Evolutionary conservation across 2,113 vertebrate genomes (phyloP).

Genomic region (Orientallactaga bullata): DNA sequence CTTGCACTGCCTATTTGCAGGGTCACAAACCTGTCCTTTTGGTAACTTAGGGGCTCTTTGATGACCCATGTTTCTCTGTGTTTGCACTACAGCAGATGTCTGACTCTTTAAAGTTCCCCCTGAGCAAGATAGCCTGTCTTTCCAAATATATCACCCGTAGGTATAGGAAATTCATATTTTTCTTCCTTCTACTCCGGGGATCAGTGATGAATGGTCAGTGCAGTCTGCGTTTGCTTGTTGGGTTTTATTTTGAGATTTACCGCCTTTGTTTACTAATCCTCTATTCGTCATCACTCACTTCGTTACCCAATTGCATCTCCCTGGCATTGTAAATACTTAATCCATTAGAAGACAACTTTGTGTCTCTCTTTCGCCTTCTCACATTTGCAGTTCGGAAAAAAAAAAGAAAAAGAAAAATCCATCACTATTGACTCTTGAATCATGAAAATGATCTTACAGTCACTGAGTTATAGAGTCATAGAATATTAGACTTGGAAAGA

Average conservation of each 20-base stretch:
- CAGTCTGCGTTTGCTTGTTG: background rate
- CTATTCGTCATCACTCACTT: constrained; percentile 27
- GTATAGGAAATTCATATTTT: constrained; percentile 60
- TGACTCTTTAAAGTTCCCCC: constrained; percentile 70
- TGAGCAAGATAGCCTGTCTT: constrained; percentile 71
- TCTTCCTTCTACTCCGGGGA: constrained; percentile 30
- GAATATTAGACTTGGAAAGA: constrained; percentile 42
- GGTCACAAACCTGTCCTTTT: constrained; percentile 68
- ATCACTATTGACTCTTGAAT: constrained; percentile 69
- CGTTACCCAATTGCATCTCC: constrained; percentile 31
- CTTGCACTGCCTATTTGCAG: constrained; percentile 57
- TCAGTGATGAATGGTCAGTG: constrained; percentile 20
- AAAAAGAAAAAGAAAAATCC: background rate
- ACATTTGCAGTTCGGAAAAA: constrained; percentile 51
- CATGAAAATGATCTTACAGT: constrained; percentile 65
- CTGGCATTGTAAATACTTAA: constrained; percentile 64
- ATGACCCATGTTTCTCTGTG: constrained; percentile 70
- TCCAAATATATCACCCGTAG: constrained; percentile 67
- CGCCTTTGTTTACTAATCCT: constrained; percentile 49
- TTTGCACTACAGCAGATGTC: constrained; percentile 71
- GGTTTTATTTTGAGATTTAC: background rate
- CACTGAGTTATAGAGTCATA: constrained; percentile 70
- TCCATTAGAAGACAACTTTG: constrained; percentile 38
- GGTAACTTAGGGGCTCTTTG: constrained; percentile 71
- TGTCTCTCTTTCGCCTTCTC: constrained; percentile 27